These are phyloP conservation scores for Actinostola sp. DNA, from an alignment of 92 coral and sea anemone species.

Conservation along the genomic window DNA sequence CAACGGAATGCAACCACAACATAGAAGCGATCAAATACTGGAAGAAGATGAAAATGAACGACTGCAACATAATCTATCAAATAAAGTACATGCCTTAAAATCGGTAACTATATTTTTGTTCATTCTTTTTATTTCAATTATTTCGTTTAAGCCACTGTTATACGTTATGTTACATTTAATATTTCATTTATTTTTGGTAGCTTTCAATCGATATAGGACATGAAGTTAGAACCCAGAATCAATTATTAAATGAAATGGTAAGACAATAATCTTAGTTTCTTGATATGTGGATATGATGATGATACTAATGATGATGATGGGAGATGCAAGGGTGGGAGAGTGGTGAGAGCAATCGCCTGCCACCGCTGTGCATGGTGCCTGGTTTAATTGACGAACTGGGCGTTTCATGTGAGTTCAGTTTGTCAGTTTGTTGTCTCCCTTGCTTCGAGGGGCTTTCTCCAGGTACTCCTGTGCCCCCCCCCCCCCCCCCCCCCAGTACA, in stretches of 20 bases:
- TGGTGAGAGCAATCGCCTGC: not conserved
- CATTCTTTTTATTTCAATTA: not conserved
- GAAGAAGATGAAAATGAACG: slow-evolving; percentile 95
- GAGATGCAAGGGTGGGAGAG: not conserved
- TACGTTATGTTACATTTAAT: not conserved
- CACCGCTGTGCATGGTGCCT: not conserved
- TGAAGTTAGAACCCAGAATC: slow-evolving; percentile 92
- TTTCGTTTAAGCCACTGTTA: not conserved
- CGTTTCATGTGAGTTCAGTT: too few species aligned
- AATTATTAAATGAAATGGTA: slow-evolving; percentile 84
- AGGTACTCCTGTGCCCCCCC: too few species aligned
- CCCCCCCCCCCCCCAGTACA: too few species aligned
- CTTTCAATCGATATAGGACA: slow-evolving; percentile 97
- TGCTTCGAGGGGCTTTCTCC: too few species aligned
- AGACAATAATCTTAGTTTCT: slow-evolving; percentile 24
- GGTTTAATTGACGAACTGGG: too few species aligned
- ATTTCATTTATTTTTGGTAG: slow-evolving; percentile 28
- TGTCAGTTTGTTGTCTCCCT: too few species aligned
- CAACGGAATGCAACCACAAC: slow-evolving; percentile 63
- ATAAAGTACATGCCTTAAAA: slow-evolving; percentile 95
- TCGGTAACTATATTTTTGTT: slow-evolving; percentile 53
- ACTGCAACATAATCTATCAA: slow-evolving; percentile 73
- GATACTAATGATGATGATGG: not conserved
- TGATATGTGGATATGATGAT: not conserved
- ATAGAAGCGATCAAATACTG: slow-evolving; percentile 82